A percentile compares a stretch with the other conserved stretches of the same genome.
Conservation (phyloP, 2,797 vertebrate genomes). For the Helicolenus hilgendorfi region DNA sequence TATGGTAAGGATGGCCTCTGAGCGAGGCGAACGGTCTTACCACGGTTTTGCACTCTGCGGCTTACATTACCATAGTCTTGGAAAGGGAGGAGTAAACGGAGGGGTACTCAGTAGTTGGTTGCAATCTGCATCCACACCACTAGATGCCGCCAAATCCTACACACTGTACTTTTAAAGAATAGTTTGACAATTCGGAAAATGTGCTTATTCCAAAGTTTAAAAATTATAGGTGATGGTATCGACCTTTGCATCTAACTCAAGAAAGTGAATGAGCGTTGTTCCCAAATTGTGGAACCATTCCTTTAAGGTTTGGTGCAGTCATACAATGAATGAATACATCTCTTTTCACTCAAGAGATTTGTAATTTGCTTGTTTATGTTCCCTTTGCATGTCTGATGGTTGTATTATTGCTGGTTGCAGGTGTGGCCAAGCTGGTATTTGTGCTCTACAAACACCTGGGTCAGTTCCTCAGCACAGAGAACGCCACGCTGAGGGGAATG, state of each 20-base stretch:
- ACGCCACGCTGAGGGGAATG: slow-evolving; percentile 94
- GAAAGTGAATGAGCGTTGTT: not conserved
- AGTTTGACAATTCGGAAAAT: not conserved
- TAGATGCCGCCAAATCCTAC: no score
- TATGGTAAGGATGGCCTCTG: no score
- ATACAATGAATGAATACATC: not conserved
- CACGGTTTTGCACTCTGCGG: no score
- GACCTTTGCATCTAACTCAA: not conserved
- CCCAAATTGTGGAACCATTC: not conserved
- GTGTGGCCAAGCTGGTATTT: slow-evolving; percentile 98
- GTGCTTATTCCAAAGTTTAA: not conserved
- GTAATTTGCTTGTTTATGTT: not conserved
- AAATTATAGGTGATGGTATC: not conserved
- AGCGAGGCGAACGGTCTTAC: no score
- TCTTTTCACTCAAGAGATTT: not conserved
- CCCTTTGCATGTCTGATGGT: not conserved
- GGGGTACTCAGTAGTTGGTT: no score
- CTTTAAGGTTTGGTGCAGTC: not conserved
- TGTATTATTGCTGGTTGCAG: slow-evolving; percentile 77
- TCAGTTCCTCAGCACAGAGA: slow-evolving; percentile 97
- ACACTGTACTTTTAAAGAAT: no score
- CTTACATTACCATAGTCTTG: no score
- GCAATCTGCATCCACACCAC: no score
- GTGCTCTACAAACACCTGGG: slow-evolving; percentile 98
- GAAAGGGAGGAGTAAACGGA: rapidly evolving